These are phyloP conservation scores for Callitettix versicolor DNA, from an alignment of 1,140 invertebrate species.

Conservation along the genomic window DNA sequence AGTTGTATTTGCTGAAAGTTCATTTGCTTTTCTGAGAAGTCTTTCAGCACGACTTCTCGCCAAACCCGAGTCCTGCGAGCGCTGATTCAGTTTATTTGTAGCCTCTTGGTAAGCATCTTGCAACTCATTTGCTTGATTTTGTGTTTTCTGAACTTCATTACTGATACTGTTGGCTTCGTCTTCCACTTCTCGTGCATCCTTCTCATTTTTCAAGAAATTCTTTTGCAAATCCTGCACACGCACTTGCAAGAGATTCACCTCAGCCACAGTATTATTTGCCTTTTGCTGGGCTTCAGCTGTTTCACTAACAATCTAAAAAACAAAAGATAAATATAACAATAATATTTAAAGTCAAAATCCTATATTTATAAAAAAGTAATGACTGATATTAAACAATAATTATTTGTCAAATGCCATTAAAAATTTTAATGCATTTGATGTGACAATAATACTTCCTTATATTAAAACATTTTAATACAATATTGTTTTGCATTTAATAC, in stretches of 20 bases:
- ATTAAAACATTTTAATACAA: too few species aligned
- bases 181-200: constrained; percentile 45
- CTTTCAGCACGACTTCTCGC: constrained; percentile 60
- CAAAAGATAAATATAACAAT: constrained; percentile 14
- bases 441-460: too few species aligned
- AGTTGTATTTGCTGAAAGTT: constrained; percentile 61
- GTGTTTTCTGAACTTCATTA: constrained; percentile 43
- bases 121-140: constrained; percentile 39
- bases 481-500: too few species aligned
- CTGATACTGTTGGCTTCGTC: constrained; percentile 42
- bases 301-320: constrained; percentile 51
- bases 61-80: constrained; percentile 47
- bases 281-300: constrained; percentile 61
- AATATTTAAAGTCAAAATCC: too few species aligned
- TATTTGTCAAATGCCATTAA: too few species aligned
- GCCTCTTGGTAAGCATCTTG: constrained; percentile 47
- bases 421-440: too few species aligned
- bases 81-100: constrained; percentile 43
- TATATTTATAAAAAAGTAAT: too few species aligned
- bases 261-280: constrained; percentile 55
- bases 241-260: constrained; percentile 53
- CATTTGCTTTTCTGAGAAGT: constrained; percentile 59
- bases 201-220: constrained; percentile 63
- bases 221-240: constrained; percentile 60
- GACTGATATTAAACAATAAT: too few species aligned